phyloP scores from a whole-genome alignment of 2,113 vertebrate species.

The Acrocephalus arundinaceus region DNA sequence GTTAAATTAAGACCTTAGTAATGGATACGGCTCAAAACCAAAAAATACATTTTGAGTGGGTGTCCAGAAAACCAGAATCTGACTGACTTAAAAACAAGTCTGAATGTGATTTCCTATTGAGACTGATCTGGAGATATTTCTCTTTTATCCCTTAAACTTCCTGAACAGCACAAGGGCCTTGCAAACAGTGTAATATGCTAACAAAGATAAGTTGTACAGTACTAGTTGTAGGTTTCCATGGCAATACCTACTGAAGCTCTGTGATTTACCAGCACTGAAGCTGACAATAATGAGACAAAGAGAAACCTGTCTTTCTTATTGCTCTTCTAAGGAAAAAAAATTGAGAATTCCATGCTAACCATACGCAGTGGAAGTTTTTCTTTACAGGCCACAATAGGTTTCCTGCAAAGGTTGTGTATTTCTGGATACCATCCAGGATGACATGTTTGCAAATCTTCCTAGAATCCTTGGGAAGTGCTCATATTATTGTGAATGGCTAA shows the following conservation, averaged over 20 bases:
- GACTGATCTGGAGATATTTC: background rate
- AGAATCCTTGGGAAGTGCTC: background rate
- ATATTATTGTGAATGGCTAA: background rate
- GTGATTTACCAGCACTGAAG: background rate
- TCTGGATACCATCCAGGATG: background rate
- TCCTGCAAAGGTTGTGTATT: background rate
- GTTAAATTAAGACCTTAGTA: background rate
- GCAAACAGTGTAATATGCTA: background rate
- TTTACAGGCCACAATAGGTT: background rate
- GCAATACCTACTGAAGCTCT: background rate
- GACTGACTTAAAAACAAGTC: background rate
- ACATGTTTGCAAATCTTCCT: background rate
- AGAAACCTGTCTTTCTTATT: background rate
- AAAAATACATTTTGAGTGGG: background rate
- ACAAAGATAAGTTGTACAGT: background rate
- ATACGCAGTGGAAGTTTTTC: background rate
- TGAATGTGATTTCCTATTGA: background rate
- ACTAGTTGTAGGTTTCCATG: background rate
- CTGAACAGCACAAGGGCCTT: background rate
- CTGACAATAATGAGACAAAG: background rate
- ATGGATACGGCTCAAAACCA: background rate
- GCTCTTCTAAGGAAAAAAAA: background rate
- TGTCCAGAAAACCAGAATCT: background rate
- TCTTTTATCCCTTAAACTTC: background rate
- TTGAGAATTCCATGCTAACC: background rate